phyloP scores from a whole-genome alignment of 2,888 invertebrate genomes.

The Pammene fasciana region DNA sequence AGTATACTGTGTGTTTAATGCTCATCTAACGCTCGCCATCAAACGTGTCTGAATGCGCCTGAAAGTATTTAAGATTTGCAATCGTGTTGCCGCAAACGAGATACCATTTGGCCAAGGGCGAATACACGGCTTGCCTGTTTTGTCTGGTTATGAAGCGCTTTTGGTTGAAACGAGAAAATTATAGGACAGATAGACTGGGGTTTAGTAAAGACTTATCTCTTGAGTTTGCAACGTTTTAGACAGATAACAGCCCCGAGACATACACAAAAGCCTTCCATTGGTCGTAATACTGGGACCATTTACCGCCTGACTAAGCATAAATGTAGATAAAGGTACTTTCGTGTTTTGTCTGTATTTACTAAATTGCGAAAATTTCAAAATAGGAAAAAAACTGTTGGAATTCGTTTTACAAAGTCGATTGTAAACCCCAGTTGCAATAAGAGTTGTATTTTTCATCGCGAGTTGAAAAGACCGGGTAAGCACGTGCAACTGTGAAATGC shows the following conservation, averaged over 20 bases:
- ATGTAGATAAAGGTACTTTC: constrained; percentile 31
- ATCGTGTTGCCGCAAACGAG: constrained; percentile 75
- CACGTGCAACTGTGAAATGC: constrained; percentile 47
- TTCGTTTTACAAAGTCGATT: constrained; percentile 19
- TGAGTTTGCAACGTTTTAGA: constrained; percentile 41
- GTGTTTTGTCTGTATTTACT: constrained; percentile 20
- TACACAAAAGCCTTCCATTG: constrained; percentile 41
- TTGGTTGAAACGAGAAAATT: constrained; percentile 62
- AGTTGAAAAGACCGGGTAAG: constrained; percentile 49
- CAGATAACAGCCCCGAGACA: constrained; percentile 42
- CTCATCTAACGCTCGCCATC: constrained; percentile 67
- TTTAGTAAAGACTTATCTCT: constrained; percentile 45
- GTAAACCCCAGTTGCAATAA: constrained; percentile 21
- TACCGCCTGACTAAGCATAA: constrained; percentile 38
- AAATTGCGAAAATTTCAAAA: background rate
- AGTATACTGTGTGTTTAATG: constrained; percentile 77
- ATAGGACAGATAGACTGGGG: constrained; percentile 51
- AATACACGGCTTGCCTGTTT: constrained; percentile 55
- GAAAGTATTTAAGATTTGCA: constrained; percentile 73
- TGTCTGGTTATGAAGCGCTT: constrained; percentile 50
- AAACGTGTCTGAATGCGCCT: constrained; percentile 65
- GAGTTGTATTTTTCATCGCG: constrained; percentile 33
- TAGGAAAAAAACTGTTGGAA: constrained; percentile 3
- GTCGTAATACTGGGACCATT: constrained; percentile 39
- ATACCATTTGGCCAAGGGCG: constrained; percentile 77